phyloP scores from a whole-genome alignment of 2,888 invertebrate genomes.

The Prostheceraeus crozeri region DNA sequence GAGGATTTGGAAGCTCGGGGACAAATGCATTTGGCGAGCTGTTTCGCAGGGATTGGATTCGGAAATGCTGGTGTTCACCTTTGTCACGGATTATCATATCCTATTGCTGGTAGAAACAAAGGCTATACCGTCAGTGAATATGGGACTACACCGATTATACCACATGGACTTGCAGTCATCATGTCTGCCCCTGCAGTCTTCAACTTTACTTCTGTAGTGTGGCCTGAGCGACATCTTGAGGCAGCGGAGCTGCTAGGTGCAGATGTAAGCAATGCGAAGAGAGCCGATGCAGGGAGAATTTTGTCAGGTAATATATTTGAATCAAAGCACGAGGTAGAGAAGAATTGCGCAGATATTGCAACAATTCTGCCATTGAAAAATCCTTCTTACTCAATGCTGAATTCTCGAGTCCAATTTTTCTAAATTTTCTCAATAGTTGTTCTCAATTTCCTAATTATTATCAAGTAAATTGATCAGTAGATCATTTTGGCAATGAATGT shows the following conservation, averaged over 20 bases:
- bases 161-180: constrained; percentile 81
- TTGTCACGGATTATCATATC: constrained; percentile 79
- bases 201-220: constrained; percentile 71
- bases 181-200: constrained; percentile 83
- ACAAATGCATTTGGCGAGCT: constrained; percentile 78
- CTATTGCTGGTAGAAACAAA: constrained; percentile 75
- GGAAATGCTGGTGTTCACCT: constrained; percentile 88
- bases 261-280: not conserved
- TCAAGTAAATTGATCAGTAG: too few species aligned
- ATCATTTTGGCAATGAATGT: too few species aligned
- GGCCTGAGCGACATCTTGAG: constrained; percentile 77
- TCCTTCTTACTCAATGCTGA: too few species aligned
- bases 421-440: too few species aligned
- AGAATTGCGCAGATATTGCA: too few species aligned
- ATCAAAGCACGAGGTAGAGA: too few species aligned
- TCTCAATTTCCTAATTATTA: too few species aligned
- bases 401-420: too few species aligned
- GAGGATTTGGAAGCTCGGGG: constrained; percentile 74
- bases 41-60: constrained; percentile 86
- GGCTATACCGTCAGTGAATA: constrained; percentile 43
- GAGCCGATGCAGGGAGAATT: constrained; percentile 32
- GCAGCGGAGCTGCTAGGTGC: constrained; percentile 69
- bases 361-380: too few species aligned
- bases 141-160: constrained; percentile 55
- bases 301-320: too few species aligned